phyloP scores from a whole-genome alignment of 2,888 invertebrate species.

The Synergus itoensis region DNA sequence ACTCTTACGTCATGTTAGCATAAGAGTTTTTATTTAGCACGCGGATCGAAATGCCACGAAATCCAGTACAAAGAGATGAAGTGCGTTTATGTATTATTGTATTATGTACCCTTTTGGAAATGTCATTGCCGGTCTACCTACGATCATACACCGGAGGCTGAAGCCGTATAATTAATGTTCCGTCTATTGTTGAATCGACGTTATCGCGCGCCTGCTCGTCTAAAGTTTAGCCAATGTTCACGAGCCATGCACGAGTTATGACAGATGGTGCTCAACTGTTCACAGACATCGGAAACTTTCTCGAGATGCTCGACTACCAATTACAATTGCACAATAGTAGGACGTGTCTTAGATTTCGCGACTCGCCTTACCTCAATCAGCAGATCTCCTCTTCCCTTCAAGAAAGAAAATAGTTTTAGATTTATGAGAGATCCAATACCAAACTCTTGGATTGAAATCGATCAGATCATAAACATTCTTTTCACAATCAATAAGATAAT shows the following conservation, averaged over 20 bases:
- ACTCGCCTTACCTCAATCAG: conserved; percentile 30
- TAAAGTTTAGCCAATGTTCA: conserved; percentile 30
- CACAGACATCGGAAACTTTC: conserved; percentile 56
- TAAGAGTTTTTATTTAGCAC: conserved; percentile 10
- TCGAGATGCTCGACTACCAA: conserved; percentile 56
- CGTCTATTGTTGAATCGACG: conserved; percentile 32
- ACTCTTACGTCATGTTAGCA: neutral
- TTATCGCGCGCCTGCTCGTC: conserved; percentile 18
- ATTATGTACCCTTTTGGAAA: conserved; percentile 16
- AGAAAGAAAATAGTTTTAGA: neutral
- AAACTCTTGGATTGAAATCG: neutral
- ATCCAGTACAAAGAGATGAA: neutral
- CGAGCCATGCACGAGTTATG: conserved; percentile 51
- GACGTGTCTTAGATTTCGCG: conserved; percentile 45
- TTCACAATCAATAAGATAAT: neutral
- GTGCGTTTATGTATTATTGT: neutral
- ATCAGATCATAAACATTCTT: neutral
- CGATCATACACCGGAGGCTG: neutral
- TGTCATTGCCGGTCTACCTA: conserved; percentile 8
- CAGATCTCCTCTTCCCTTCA: neutral
- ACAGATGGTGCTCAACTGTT: conserved; percentile 48
- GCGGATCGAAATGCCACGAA: conserved; percentile 9
- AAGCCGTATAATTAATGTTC: conserved; percentile 34
- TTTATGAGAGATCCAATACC: neutral
- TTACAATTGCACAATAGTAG: conserved; percentile 59